These are phyloP conservation scores for Eidolon dupreanum DNA, from an alignment of 2,797 vertebrate species.

Conservation along the genomic window DNA sequence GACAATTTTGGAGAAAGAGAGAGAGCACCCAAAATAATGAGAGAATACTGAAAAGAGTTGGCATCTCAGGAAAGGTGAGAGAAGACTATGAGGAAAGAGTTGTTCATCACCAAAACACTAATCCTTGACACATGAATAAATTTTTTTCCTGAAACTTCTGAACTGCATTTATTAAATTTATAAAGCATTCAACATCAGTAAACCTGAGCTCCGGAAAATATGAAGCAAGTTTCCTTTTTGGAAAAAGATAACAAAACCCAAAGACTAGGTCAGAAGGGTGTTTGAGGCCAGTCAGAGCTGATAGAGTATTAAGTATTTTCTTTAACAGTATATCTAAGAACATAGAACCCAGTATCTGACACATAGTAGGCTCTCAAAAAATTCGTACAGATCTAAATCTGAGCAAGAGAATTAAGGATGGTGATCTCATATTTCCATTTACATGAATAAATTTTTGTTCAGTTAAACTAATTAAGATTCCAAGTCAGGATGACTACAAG, in stretches of 20 bases:
- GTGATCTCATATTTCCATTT: not conserved
- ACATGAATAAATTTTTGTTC: conserved; percentile 4
- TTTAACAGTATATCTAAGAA: not conserved
- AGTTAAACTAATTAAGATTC: conserved; percentile 6
- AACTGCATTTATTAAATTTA: conserved; percentile 55
- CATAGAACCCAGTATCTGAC: not conserved
- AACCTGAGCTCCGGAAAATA: not conserved
- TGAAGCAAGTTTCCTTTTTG: not conserved
- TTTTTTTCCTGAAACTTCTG: not conserved
- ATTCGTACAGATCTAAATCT: not conserved
- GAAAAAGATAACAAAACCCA: not conserved
- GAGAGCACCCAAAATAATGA: not conserved
- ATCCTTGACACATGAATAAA: not conserved
- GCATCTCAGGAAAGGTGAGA: not conserved
- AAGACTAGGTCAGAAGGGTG: not conserved
- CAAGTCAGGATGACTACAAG: conserved; percentile 4
- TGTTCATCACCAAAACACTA: not conserved
- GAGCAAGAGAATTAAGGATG: not conserved
- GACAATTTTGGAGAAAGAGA: not conserved
- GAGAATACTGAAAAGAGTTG: not conserved
- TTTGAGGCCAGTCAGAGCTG: not conserved
- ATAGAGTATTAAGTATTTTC: not conserved
- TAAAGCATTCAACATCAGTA: conserved; percentile 14
- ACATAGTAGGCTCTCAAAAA: not conserved
- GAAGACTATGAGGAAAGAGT: not conserved